Base-by-base conservation (phyloP, 1,140 invertebrate species). In the Pachypsylla venusta region DNA sequence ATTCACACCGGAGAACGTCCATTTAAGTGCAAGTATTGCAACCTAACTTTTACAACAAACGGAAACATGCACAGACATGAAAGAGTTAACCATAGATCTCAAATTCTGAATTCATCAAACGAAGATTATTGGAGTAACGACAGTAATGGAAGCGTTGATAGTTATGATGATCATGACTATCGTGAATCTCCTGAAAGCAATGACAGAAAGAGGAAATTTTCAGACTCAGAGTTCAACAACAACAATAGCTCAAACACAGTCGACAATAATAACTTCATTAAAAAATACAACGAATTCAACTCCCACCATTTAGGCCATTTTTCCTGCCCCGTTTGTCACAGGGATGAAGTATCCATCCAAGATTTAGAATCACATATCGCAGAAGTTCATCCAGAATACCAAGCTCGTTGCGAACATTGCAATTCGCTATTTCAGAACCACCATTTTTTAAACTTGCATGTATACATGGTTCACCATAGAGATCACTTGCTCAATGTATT, bases 41-140 rank as follows among this genome's bases (percentile, higher is more conserved):
- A 81, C n/a, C 80, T 87, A 71, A 80, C 84, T 2, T 92, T 92
- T 71, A 89, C 85, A 26, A 91, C 87, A 2, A 91, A 89, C 69
- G 87, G 87, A 14, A 90, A 89, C 69, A 89, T 93, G 85, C 86
- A 89, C 67, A 74, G 87, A 24, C 89, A 92, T 68, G 80, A 87
- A 73, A 75, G 85, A 56, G 87, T 83, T 0, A 84, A 86, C 70
- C 54, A 48, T n/a, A 19, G 13, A 14, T 10, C 42, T 16, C 24
- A 59, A 22, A 57, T 53, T 26, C 25, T 26, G 1, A 30, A 54
- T 25, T 22, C 40, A 24, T 48, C 7, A 58, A 55, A 20, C 13
- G 25, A 59, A 20, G 40, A 55, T 48, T 55, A 14, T n/a, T 48
- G 48, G 55, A 59, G 57, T 58, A 24, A 61, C 19, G 60, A 63